Percentiles rank a stretch among this genome's conserved stretches.
phyloP scores from a whole-genome alignment of 1,140 invertebrate genomes.

The Cotesia chilonis region DNA sequence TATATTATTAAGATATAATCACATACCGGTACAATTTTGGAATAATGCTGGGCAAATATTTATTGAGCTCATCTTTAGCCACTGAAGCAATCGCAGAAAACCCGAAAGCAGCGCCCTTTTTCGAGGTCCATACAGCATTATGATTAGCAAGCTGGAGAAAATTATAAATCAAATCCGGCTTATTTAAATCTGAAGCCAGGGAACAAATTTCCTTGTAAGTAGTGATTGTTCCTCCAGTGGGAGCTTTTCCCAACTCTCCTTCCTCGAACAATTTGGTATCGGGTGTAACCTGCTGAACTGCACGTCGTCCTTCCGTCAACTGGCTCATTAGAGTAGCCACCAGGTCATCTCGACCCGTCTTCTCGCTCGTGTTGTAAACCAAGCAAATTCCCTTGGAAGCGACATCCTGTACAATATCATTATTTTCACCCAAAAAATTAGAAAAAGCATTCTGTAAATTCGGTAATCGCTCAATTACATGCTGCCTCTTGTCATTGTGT shows the following conservation, averaged over 20 bases:
- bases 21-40: slow-evolving; percentile 83
- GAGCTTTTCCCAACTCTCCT: slow-evolving; percentile 83
- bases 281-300: slow-evolving; percentile 75
- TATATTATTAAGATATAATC: too few species aligned
- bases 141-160: slow-evolving; percentile 96
- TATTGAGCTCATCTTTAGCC: slow-evolving; percentile 82
- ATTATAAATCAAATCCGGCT: slow-evolving; percentile 93
- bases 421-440: slow-evolving; percentile 87
- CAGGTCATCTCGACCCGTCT: slow-evolving; percentile 75
- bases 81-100: slow-evolving; percentile 84
- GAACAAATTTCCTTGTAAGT: slow-evolving; percentile 95
- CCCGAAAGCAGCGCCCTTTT: slow-evolving; percentile 91
- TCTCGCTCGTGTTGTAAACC: slow-evolving; percentile 83
- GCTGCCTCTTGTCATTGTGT: slow-evolving; percentile 75
- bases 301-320: slow-evolving; percentile 78
- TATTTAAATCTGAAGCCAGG: slow-evolving; percentile 90
- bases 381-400: slow-evolving; percentile 90
- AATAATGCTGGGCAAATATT: slow-evolving; percentile 84
- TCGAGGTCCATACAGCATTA: slow-evolving; percentile 93
- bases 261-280: slow-evolving; percentile 91
- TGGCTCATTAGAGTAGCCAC: slow-evolving; percentile 83
- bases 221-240: slow-evolving; percentile 84
- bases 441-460: slow-evolving; percentile 86
- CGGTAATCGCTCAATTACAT: slow-evolving; percentile 73
- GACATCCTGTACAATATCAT: slow-evolving; percentile 90